Evolutionary conservation across 1,140 invertebrate genomes (phyloP).

Genomic region (Leptinotarsa lineolata): DNA sequence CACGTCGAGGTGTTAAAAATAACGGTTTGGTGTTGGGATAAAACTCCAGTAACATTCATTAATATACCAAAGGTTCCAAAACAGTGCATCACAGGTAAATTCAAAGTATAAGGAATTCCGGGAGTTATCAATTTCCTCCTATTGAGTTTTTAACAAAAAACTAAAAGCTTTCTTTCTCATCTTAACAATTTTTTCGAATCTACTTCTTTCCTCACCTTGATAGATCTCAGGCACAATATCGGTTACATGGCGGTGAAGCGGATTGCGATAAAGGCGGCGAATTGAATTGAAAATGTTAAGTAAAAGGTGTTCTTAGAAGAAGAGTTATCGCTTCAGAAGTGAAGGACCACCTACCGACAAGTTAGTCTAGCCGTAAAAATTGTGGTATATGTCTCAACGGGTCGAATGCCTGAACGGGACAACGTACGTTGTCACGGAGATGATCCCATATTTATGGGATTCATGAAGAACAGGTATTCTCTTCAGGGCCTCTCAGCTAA

Average conservation of each 20-base stretch:
- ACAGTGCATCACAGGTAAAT: no score
- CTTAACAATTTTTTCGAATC: background rate
- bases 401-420: background rate
- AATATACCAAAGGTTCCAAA: no score
- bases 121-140: no score
- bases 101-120: no score
- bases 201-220: background rate
- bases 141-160: no score
- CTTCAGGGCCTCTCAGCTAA: no score
- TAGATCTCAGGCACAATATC: background rate
- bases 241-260: background rate
- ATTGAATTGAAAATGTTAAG: background rate
- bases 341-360: constrained; percentile 15
- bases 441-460: background rate
- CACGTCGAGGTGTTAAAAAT: no score
- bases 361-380: background rate
- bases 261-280: constrained; percentile 1
- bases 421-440: background rate
- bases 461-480: background rate
- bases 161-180: no score
- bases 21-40: no score
- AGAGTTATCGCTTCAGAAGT: background rate
- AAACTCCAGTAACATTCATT: no score
- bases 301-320: constrained; percentile 15
- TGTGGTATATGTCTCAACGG: constrained; percentile 5